phyloP scores from a whole-genome alignment of 1,140 invertebrate species.

The Ruditapes philippinarum region DNA sequence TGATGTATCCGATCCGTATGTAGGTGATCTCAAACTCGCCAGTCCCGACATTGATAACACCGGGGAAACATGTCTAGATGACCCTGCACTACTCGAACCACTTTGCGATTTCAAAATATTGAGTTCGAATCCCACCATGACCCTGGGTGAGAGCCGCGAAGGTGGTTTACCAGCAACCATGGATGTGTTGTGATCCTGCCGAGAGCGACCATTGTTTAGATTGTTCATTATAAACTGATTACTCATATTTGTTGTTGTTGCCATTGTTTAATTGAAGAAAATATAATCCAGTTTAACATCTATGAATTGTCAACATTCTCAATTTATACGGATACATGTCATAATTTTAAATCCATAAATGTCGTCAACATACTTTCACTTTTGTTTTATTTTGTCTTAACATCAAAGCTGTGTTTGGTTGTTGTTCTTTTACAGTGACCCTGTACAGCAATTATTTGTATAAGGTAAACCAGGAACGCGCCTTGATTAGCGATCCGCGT shows the following conservation, averaged over 20 bases:
- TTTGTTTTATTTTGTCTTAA: no score
- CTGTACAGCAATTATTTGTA: not conserved
- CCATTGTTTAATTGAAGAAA: not conserved
- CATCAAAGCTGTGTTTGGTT: no score
- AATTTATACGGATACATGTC: no score
- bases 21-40: not conserved
- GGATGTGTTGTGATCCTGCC: not conserved
- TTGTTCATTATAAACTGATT: not conserved
- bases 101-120: slow-evolving; percentile 53
- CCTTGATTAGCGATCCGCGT: not conserved
- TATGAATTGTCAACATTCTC: no score
- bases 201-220: not conserved
- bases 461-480: not conserved
- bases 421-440: no score
- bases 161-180: slow-evolving; percentile 8
- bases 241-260: not conserved
- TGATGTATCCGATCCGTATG: slow-evolving; percentile 45
- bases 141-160: slow-evolving; percentile 47
- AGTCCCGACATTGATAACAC: slow-evolving; percentile 44
- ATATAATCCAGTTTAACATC: no score
- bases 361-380: no score
- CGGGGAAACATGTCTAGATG: slow-evolving; percentile 44
- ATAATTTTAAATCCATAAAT: no score
- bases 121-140: slow-evolving; percentile 60
- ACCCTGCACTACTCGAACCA: slow-evolving; percentile 37